Evolutionary conservation across 2,113 vertebrate species (phyloP), one percentile per base, ranked within the genome.

Genomic region (Hepsetus odoe): DNA sequence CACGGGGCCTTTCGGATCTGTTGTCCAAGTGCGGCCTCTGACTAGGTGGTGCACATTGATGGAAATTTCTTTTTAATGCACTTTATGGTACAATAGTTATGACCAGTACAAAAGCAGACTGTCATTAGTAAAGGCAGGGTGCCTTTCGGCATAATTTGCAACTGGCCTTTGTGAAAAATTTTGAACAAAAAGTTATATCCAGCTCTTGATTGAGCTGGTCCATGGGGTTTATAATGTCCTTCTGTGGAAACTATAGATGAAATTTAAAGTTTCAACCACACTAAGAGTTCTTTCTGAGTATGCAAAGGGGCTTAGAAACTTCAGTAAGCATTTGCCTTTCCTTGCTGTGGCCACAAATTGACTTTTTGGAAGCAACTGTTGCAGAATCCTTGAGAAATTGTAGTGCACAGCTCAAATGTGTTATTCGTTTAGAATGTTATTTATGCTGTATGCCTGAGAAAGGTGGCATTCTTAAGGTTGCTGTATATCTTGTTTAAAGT

Each of bases 141-240:
- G 28, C 56, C 56, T 74, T 74, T 74, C 26, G 70, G 53, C 18
- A 49, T 32, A 16, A 62, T 33, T 53, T 30, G 53, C 24, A 69
- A 44, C 44, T 32, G 0, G 28, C 69, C 18, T 55, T 46, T 72
- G 32, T 56, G 12, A 26, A 22, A 44, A 28, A 55, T 28, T 24
- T 26, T 4, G 11, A 2, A 53, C n/a, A 62, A 14, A 61, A 62
- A 51, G 14, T 18, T 24, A 26, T 11, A 35, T 13, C 14, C 33
- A 13, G n/a, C 10, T 38, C 11, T 22, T 22, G 16, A 14, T 11
- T 73, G 61, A 32, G 65, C 20, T 65, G 53, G 49, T 56, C 53
- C 32, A 40, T 66, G 38, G 44, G 32, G 58, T 40, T 67, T 28
- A n/a, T 49, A 46, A 68, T 68, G 26, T 18, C 42, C 28, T 20